Percentiles rank a stretch among this genome's conserved stretches.
Conservation (phyloP, 1,140 invertebrate species). For the Marisa cornuarietis region DNA sequence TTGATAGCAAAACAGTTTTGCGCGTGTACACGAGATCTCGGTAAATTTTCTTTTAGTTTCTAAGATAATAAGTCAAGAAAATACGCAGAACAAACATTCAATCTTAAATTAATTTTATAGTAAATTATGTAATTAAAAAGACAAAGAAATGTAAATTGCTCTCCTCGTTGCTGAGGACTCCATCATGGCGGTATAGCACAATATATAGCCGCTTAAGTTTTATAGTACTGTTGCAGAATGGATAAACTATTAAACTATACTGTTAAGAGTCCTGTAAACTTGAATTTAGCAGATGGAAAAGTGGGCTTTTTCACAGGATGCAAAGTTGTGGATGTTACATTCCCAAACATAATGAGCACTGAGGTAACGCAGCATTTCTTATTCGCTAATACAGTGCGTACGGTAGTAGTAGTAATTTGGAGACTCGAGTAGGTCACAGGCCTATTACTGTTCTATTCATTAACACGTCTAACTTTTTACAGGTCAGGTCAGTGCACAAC, state of each 20-base stretch:
- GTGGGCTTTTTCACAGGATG: conserved; percentile 46
- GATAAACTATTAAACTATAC: conserved; percentile 41
- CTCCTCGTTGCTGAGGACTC: conserved; percentile 22
- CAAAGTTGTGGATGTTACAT: conserved; percentile 49
- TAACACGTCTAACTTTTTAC: no score
- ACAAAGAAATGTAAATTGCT: not conserved
- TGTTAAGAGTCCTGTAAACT: conserved; percentile 38
- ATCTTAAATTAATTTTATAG: not conserved
- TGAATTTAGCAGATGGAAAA: conserved; percentile 42
- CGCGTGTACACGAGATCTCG: conserved; percentile 2
- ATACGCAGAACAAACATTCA: not conserved
- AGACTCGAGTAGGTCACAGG: no score
- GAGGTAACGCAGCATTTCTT: conserved; percentile 39
- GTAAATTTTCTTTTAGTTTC: not conserved
- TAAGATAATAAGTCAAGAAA: not conserved
- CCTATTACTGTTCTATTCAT: no score
- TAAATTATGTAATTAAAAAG: not conserved
- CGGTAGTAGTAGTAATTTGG: no score
- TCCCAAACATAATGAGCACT: conserved; percentile 48
- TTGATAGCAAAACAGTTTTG: conserved; percentile 32
- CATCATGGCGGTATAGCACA: not conserved
- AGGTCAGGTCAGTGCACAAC: no score
- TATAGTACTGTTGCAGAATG: not conserved
- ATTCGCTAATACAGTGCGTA: no score
- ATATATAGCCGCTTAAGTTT: not conserved